Base-by-base conservation (phyloP, 2,113 vertebrate species). In the Corythoichthys intestinalis region DNA sequence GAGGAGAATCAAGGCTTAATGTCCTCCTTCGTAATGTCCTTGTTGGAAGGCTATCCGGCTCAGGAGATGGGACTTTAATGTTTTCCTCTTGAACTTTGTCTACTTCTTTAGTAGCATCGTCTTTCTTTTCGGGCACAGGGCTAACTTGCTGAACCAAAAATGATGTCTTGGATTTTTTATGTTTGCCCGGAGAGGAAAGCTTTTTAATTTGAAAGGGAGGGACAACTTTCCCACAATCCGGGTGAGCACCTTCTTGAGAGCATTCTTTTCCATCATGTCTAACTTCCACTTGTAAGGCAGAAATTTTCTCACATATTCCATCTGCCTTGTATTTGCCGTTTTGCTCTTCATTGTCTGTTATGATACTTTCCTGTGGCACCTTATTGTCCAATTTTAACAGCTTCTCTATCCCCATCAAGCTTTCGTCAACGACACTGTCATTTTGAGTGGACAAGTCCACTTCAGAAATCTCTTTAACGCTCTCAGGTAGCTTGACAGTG, bases 201-300 rank as follows among this genome's bases (percentile, higher is more conserved):
- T 92, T 87, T 79, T 93, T 92, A 41, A 91, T 91, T 73, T 93
- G 91, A 73, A 91, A 85, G n/a, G 90, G 89, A 39, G 89, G 90
- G n/a, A 91, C 77, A 82, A 91, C 72, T 87, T 89, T 84, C 14
- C 67, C 66, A 6, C 63, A 67, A 38, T 90, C 89, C 0, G 9
- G 70, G 76, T 87, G 85, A 41, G 66, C 58, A 1, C 86, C 86
- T 65, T 86, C 79, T 13, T 73, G 70, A 57, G 76, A 65, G 0
- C 62, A 67, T 76, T 87, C 88, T 8, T 69, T 66, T 59, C 72
- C n/a, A 64, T 59, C 84, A 76, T 20, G 69, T 58, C 80, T 82
- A 69, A 58, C 68, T 62, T 90, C 82, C 58, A 72, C 74, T 35
- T 70, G 73, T 59, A 54, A 52, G 46, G 66, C 15, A 4, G 81